Evolutionary conservation across 2,113 vertebrate genomes (phyloP).

Genomic region (Mesitornis unicolor): DNA sequence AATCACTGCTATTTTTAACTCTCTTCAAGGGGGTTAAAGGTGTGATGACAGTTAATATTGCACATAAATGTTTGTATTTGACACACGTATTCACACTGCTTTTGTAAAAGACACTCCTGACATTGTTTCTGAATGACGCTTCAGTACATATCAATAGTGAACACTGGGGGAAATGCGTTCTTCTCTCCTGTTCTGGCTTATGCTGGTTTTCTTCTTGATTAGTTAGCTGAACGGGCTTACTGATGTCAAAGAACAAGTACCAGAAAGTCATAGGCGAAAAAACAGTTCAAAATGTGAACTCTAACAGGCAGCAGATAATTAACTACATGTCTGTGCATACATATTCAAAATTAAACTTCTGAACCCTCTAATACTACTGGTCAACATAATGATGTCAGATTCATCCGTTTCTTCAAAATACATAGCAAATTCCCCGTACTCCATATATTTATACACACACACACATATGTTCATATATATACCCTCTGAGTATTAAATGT

Average conservation of each 20-base stretch:
- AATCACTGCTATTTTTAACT: background rate
- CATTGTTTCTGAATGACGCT: background rate
- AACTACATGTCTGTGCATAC: no score
- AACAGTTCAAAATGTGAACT: background rate
- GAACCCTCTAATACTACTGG: background rate
- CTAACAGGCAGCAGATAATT: background rate
- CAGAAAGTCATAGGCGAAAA: background rate
- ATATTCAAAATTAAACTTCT: background rate
- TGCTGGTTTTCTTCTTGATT: background rate
- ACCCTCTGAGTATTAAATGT: background rate
- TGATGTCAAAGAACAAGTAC: background rate
- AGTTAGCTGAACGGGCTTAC: background rate
- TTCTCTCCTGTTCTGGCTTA: background rate
- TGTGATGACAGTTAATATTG: background rate
- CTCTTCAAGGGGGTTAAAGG: fast-evolving
- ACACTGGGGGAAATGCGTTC: background rate
- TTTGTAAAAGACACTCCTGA: background rate
- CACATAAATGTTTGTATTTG: background rate
- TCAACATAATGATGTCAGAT: background rate
- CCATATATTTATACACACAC: background rate
- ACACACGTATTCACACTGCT: background rate
- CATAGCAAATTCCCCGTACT: background rate
- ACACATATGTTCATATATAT: fast-evolving
- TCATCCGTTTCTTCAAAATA: background rate
- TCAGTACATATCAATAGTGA: background rate